A percentile compares a stretch with the other conserved stretches of the same genome.
Conservation (phyloP, 2,888 invertebrate species). For the Nemoura dubitans region DNA sequence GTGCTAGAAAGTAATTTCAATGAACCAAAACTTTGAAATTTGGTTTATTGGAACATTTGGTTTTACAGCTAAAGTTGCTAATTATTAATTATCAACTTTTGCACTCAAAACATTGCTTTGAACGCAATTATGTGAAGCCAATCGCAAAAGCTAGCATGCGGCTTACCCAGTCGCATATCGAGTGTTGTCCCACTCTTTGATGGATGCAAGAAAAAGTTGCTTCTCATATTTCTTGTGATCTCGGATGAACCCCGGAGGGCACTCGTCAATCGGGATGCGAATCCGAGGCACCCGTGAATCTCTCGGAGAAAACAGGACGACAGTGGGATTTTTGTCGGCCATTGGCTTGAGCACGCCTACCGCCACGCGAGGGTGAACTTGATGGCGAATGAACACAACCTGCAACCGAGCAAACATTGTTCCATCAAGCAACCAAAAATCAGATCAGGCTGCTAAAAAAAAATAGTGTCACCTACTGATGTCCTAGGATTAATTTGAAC, state of each 20-base stretch:
- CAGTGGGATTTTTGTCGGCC: slow-evolving; percentile 67
- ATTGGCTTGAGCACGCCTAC: slow-evolving; percentile 74
- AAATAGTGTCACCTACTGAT: too few species aligned
- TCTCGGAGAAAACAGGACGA: slow-evolving; percentile 78
- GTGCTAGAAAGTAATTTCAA: too few species aligned
- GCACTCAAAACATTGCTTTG: too few species aligned
- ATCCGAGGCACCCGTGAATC: slow-evolving; percentile 83
- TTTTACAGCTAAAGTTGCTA: too few species aligned
- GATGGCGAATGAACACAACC: slow-evolving; percentile 80
- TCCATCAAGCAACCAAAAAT: neutral
- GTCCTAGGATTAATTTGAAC: too few species aligned
- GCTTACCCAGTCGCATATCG: slow-evolving; percentile 70
- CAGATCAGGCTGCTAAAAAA: slow-evolving; percentile 58
- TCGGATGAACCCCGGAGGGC: slow-evolving; percentile 62
- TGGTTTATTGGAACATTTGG: too few species aligned
- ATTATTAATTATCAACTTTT: too few species aligned
- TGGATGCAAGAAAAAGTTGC: slow-evolving; percentile 75
- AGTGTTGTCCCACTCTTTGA: slow-evolving; percentile 75
- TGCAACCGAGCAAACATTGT: slow-evolving; percentile 50
- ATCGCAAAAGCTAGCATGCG: too few species aligned
- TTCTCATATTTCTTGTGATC: slow-evolving; percentile 65
- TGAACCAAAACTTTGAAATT: too few species aligned
- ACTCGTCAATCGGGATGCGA: slow-evolving; percentile 71
- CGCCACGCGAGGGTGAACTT: slow-evolving; percentile 75
- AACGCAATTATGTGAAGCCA: too few species aligned